phyloP scores from a whole-genome alignment of 1,140 invertebrate species.

The Leptinotarsa texana region DNA sequence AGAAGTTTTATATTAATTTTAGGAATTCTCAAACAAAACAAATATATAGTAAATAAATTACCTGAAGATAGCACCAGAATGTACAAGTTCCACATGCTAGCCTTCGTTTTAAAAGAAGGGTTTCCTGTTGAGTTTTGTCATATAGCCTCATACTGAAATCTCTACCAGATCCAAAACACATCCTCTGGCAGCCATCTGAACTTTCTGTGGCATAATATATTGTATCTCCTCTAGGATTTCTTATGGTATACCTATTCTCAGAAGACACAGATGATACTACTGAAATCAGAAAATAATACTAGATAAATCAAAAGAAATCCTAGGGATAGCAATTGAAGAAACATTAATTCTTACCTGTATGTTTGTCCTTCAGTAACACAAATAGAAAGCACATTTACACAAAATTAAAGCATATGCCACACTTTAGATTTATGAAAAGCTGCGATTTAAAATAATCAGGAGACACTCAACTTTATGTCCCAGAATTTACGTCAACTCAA shows the following conservation, averaged over 20 bases:
- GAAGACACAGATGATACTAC: slow-evolving; percentile 56
- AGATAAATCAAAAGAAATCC: no score
- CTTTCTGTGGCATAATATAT: slow-evolving; percentile 66
- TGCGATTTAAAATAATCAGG: no score
- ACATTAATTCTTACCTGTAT: no score
- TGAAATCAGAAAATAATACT: slow-evolving; percentile 30
- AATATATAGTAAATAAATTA: slow-evolving; percentile 21
- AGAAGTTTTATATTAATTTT: no score
- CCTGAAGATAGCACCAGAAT: slow-evolving; percentile 48
- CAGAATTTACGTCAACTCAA: no score
- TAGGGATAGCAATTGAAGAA: no score
- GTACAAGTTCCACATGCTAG: slow-evolving; percentile 57
- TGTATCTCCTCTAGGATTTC: slow-evolving; percentile 64
- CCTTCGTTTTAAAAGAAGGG: slow-evolving; percentile 61
- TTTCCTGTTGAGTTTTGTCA: slow-evolving; percentile 68
- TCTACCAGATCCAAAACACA: slow-evolving; percentile 63
- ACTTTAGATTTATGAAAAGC: no score
- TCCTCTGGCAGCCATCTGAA: slow-evolving; percentile 60
- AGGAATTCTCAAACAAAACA: no score
- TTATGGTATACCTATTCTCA: slow-evolving; percentile 67
- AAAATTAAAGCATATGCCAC: no score
- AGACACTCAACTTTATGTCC: no score
- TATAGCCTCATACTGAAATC: slow-evolving; percentile 65
- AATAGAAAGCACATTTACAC: no score
- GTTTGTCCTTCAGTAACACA: no score